Base-by-base conservation (phyloP, 1,140 invertebrate genomes). In the Plectrocnemia conspersa region DNA sequence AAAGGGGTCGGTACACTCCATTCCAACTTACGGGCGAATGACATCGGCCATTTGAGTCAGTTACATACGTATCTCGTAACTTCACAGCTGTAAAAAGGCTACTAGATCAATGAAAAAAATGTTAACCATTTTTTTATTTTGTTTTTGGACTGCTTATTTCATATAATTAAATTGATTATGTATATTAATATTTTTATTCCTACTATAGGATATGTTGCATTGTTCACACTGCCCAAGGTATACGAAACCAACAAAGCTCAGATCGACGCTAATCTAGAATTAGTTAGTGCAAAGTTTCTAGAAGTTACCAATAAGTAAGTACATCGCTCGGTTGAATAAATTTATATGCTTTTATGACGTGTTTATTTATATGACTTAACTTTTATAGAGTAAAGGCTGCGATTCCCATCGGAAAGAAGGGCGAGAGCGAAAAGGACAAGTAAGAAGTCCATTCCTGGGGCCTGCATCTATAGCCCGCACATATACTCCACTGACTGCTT, bases 241-340 rank as follows among this genome's bases (percentile, higher is more conserved):
- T 98, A 98, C 72, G 94, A 98, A 79, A 90, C 91, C 74, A 97
- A 98, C 82, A 93, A 98, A 79, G 82, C 86, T 65, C 91, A 94
- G 75, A 95, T 98, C 68, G 94, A 98, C 77, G 84, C 91, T 70
- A 92, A 97, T 74, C 75, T 97, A 61, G 87, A 89, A 65, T 72
- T 96, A 68, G 90, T 89, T 54, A 83, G 83, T 71, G 84, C 81
- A 67, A 94, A 97, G 77, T 77, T 94, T 71, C 85, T 89, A 68
- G 91, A 95, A 68, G 84, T 95, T 65, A 84, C 86, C 65, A 82
- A 85, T 65, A 92, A 91, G 89, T 92, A 71, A 83, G 86, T 79
- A 18, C 29, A 41, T 36, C 11, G 4, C 4, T 36, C 5, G 11
- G 5, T 36, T 36, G 11, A 13, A 36, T 13, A 36, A 4, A 13